A percentile compares a stretch with the other conserved stretches of the same genome.
These are phyloP conservation scores for Neodon shergylaensis DNA, from an alignment of 2,113 vertebrate species.

Conservation along the genomic window DNA sequence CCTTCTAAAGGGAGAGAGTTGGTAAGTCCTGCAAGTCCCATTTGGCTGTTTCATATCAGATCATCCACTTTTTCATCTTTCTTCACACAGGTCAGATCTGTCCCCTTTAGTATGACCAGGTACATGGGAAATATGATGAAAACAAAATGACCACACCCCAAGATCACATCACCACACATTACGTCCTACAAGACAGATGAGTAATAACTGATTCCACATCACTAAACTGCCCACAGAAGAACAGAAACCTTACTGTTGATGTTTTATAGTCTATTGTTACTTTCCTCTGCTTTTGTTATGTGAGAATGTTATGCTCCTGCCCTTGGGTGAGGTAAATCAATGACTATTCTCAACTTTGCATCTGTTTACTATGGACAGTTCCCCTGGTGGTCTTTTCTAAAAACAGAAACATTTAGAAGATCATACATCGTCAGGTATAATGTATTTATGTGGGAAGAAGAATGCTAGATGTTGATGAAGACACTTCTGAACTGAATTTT, in stretches of 20 bases:
- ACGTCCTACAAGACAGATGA: fast-evolving
- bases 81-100: neutral
- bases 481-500: neutral
- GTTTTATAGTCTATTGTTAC: neutral
- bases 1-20: neutral
- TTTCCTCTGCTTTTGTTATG: neutral
- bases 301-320: neutral
- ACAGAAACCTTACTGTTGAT: too few relatives aligned
- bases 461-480: neutral
- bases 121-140: fast-evolving
- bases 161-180: neutral
- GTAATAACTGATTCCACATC: neutral
- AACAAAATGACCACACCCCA: fast-evolving
- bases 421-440: neutral
- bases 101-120: too few relatives aligned
- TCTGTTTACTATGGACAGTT: neutral
- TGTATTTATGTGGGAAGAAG: neutral
- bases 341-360: neutral
- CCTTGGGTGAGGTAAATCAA: neutral
- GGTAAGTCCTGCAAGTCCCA: too few relatives aligned
- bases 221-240: neutral
- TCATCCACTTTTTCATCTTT: neutral
- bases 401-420: neutral
- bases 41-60: neutral
- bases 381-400: neutral